Evolutionary conservation across 2,797 vertebrate species (phyloP).

Genomic region (Melanotaenia maccullochi): DNA sequence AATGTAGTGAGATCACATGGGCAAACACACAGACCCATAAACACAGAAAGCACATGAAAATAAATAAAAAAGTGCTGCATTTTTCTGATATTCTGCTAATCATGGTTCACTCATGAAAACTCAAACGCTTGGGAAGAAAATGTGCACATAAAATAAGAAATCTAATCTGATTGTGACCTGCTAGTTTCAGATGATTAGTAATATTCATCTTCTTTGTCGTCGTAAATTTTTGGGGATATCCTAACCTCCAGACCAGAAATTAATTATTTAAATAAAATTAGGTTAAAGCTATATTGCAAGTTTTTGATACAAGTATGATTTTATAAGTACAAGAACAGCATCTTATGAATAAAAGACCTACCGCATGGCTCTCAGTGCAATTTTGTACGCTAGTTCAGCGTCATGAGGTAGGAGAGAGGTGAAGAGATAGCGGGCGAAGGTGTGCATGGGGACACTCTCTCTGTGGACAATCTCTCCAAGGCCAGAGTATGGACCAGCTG

Average conservation of each 20-base stretch:
- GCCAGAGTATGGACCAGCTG: conserved; percentile 97
- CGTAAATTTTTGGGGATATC: background rate
- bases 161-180: conserved; percentile 8
- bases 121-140: background rate
- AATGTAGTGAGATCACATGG: conserved; percentile 56
- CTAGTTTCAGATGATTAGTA: background rate
- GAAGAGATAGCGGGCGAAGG: conserved; percentile 99
- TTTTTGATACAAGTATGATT: conserved; percentile 18
- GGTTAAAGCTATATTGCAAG: conserved; percentile 17
- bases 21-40: conserved; percentile 20
- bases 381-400: conserved; percentile 99
- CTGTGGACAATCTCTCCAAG: conserved; percentile 96
- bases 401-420: conserved; percentile 99
- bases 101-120: background rate
- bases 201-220: conserved; percentile 25
- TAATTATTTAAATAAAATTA: conserved; percentile 33
- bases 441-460: conserved; percentile 99
- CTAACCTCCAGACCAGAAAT: conserved; percentile 10
- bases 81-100: background rate
- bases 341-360: conserved; percentile 75
- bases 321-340: background rate
- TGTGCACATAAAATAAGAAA: background rate
- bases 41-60: conserved; percentile 7
- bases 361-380: conserved; percentile 99
- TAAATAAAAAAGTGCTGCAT: background rate